Evolutionary conservation across 2,797 vertebrate genomes (phyloP), one percentile per base, ranked within the genome.

Genomic region (Erpetoichthys calabaricus): DNA sequence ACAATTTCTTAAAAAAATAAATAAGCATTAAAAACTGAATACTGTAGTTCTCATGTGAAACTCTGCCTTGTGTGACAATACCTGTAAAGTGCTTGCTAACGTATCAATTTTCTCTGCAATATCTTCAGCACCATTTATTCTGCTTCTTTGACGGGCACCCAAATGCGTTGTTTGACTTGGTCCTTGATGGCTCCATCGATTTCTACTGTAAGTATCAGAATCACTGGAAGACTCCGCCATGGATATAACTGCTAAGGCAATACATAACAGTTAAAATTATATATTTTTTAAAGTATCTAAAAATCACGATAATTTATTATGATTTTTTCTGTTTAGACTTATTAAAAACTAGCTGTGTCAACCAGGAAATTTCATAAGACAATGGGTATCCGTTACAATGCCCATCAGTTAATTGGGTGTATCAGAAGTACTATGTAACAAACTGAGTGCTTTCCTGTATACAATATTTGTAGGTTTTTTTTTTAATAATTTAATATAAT

Each of bases 191-290:
- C 70, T 69, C 8, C 58, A 56, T 59, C 68, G 76, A 56, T 58
- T 60, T 50, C 63, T 75, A 57, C 62, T 70, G 50, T 74, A 77
- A 5, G 73, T 75, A n/a, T 96, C 92, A 55, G 92, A 91, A 59
- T 85, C 91, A 46, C 89, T 92, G 65, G 87, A 91, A 42, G 89
- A 88, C 58, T 91, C 87, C 65, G 81, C 83, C 94, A 97, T 96
- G 53, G 54, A 59, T 45, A 8, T 44, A n/a, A 51, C 57, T 8
- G 52, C 8, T 4, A 4, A 46, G 7, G 25, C 25, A 25, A 25
- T 25, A 25, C 25, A 25, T 25, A 25, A 25, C 25, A 25, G 25
- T 25, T 25, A 25, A 25, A 25, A 25, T 25, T 25, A 25, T 25
- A 25, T 25, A 25, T 25, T 25, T 25, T 25, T 25, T 25, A 25